These are phyloP conservation scores for Epinephelus coioides DNA, from an alignment of 2,797 vertebrate genomes.

Conservation along the genomic window DNA sequence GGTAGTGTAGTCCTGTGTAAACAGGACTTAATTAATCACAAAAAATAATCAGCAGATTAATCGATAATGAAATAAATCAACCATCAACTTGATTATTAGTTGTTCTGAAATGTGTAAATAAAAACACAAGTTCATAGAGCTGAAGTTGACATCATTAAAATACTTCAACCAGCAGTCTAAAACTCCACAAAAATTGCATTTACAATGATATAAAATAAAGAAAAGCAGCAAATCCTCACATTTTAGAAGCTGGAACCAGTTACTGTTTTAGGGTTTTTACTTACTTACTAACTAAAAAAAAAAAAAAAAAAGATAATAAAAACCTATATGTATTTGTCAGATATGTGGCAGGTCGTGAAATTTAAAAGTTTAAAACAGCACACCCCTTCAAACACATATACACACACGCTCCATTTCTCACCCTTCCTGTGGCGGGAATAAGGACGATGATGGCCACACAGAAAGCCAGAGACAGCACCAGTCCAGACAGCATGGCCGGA, in stretches of 20 bases:
- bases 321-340: neutral
- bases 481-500: slow-evolving; percentile 82
- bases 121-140: no score
- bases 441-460: slow-evolving; percentile 84
- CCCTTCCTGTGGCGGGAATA: slow-evolving; percentile 76
- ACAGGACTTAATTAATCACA: neutral
- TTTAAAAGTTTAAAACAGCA: neutral
- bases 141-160: no score
- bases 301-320: neutral
- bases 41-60: no score
- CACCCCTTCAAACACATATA: neutral
- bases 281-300: neutral
- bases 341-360: neutral
- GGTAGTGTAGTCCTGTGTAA: neutral
- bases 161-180: neutral
- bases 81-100: no score
- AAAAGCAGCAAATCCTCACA: no score
- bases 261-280: neutral
- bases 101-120: no score
- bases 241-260: no score
- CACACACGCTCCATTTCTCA: slow-evolving; percentile 61
- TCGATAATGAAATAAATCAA: no score
- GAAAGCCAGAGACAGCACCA: slow-evolving; percentile 84
- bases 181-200: neutral
- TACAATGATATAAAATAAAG: no score